Conservation (phyloP, 2,797 vertebrate genomes). For the Acestrorhynchus altus region DNA sequence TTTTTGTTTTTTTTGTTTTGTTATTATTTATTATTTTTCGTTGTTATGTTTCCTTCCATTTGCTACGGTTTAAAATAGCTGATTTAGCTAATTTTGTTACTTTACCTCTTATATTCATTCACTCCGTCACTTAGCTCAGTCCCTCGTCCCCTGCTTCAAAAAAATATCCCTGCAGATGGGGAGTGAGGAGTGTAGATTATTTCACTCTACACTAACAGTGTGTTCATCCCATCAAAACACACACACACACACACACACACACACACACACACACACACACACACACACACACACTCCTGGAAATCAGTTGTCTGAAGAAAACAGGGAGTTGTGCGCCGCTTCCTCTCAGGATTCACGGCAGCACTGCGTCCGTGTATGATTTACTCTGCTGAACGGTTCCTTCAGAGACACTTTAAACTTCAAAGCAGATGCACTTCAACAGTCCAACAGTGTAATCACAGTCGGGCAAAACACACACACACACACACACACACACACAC, state of each 20-base stretch:
- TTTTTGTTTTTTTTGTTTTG: too few species aligned
- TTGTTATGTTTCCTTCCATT: too few species aligned
- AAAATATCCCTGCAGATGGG: not conserved
- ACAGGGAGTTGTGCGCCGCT: not conserved
- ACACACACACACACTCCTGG: too few species aligned
- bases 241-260: not conserved
- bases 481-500: not conserved
- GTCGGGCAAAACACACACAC: not conserved
- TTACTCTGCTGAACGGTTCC: not conserved
- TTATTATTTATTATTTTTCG: too few species aligned
- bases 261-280: not conserved
- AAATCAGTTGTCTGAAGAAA: not conserved
- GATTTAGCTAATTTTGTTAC: too few species aligned
- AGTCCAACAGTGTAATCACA: not conserved
- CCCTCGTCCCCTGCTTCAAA: too few species aligned
- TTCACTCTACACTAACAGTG: too few species aligned
- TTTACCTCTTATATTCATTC: too few species aligned
- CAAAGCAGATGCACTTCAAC: not conserved
- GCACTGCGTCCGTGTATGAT: not conserved
- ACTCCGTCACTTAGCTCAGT: too few species aligned
- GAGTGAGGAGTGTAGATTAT: not conserved
- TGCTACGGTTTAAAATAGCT: too few species aligned
- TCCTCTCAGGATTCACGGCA: not conserved
- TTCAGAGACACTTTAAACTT: not conserved
- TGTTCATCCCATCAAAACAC: too few species aligned